phyloP scores from a whole-genome alignment of 1,140 invertebrate species.

The Oscheius sp. region DNA sequence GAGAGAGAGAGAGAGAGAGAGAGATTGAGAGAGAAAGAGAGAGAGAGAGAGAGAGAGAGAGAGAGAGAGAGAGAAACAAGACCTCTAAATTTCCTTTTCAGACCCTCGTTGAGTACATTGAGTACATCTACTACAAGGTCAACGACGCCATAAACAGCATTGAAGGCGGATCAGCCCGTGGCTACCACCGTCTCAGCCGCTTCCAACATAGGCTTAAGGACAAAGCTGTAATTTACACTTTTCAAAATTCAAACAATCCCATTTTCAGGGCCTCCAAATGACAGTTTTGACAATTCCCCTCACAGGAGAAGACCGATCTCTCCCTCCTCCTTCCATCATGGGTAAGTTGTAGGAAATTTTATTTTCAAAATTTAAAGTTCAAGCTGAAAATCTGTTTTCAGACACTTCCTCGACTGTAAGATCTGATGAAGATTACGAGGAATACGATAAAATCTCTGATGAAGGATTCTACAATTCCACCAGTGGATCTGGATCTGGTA shows the following conservation, averaged over 20 bases:
- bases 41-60: no score
- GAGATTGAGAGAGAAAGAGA: background rate
- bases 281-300: conserved; percentile 37
- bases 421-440: background rate
- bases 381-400: background rate
- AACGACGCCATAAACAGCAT: conserved; percentile 28
- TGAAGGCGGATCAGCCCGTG: conserved; percentile 26
- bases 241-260: background rate
- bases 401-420: background rate
- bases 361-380: background rate
- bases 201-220: conserved; percentile 42
- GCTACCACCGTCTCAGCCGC: conserved; percentile 22
- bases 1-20: no score
- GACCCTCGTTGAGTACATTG: conserved; percentile 34
- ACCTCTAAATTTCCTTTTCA: conserved; percentile 8
- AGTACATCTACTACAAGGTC: conserved; percentile 39
- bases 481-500: background rate
- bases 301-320: conserved; percentile 25
- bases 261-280: conserved; percentile 34
- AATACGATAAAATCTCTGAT: conserved; percentile 34
- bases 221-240: conserved; percentile 28
- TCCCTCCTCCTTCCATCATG: conserved; percentile 25
- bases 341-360: background rate
- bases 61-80: no score
- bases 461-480: conserved; percentile 33